Base-by-base conservation (phyloP, 1,140 invertebrate genomes). In the Steinernema feltiae region DNA sequence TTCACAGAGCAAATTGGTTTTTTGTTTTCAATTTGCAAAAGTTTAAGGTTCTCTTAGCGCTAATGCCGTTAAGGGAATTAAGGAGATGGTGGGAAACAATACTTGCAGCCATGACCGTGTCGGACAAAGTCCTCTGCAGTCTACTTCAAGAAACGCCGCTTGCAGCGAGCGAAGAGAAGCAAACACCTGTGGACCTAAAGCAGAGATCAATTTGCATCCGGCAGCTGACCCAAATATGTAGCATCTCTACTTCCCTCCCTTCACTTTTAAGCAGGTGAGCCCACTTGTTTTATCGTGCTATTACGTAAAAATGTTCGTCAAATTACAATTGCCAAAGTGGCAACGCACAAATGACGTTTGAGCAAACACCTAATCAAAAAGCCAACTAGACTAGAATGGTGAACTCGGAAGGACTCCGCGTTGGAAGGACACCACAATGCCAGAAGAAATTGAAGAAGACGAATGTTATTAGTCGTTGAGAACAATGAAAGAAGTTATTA, bases 11-110 rank as follows among this genome's bases (percentile, higher is more conserved):
- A 63, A 63, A 63, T 63, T 63, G 53, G 53, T 63, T 63, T 63
- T 27, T 63, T 63, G 53, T 63, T 63, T 63, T 63, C 53, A 15
- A 63, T 63, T 63, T 63, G 53, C 53, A 63, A 63, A 63, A 63
- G 53, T 15, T 63, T 63, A 27, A 63, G 7, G 7, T 63, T 63
- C 35, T 63, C 24, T 63, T 63, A 63, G 24, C 53, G 15, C 53
- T 3, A 63, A 63, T 27, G 3, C 24, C 53, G 3, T 27, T 63
- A 27, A 63, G 24, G 2, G 53, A 27, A 3, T 27, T 46, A 46
- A n/a, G 41, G n/a, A 46, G n/a, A 46, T 21, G 53, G 53, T n/a
- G n/a, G 41, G 41, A 46, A 46, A 46, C 41, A 46, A n/a, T n/a
- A 12, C n/a, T n/a, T 46, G 41, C 41, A n/a, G n/a, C n/a, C n/a